Base-by-base conservation (phyloP, 1,140 invertebrate genomes). In the Sarcophaga bullata region DNA sequence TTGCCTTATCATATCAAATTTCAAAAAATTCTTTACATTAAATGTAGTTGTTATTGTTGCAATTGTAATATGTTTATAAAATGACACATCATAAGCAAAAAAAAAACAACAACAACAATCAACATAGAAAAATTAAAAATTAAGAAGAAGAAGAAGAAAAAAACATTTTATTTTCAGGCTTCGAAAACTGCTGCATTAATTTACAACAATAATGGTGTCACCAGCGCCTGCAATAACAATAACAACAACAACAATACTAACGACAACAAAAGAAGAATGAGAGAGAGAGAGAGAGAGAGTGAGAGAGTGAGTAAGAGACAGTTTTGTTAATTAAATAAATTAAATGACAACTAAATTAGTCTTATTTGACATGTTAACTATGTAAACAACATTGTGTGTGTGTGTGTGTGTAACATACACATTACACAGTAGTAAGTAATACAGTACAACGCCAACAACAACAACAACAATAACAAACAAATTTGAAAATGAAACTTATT, bases 331-430 rank as follows among this genome's bases (percentile, higher is more conserved):
- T 78, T 78, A 78, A 78, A 78, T 78, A 52, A 78, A 78, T 48
- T 78, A 78, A 78, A 78, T 78, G 75, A 78, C 75, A 78, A 78
- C 75, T 78, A 78, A 78, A 78, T 78, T 78, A 78, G 75, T 78
- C 75, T n/a, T 50, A 78, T 78, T 78, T 78, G 75, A 78, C 75
- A 78, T 78, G 75, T 78, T 78, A 78, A 78, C 75, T 78, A 11
- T 49, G 46, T n/a, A 15, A 46, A 76, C 46, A 73, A 73, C 13
- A n/a, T n/a, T 58, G 54, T 58, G 0, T 58, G 54, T n/a, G 10
- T 58, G 54, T 58, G 7, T 68, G n/a, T 68, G 17, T 19, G 62
- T 68, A 68, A 25, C 15, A 68, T 68, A 68, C 62, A 68, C 10
- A n/a, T 10, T 52, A 6, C 62, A 25, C 62, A 19, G 25, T 37